phyloP scores from a whole-genome alignment of 2,888 invertebrate species.

The Platerodrilus igneus region DNA sequence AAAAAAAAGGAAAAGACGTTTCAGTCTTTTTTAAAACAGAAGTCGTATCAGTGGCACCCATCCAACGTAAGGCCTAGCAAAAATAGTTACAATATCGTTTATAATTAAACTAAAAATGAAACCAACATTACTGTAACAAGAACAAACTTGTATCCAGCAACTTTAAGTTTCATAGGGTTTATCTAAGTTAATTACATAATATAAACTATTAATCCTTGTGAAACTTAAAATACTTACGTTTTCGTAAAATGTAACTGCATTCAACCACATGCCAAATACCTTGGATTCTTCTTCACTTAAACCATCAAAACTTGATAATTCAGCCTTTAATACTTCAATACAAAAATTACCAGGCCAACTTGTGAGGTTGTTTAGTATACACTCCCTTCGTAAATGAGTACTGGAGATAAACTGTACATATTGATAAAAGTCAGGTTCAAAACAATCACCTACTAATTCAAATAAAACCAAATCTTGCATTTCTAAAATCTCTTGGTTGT shows the following conservation, averaged over 20 bases:
- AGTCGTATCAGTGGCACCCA: too few relatives aligned
- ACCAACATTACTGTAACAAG: constrained; percentile 8
- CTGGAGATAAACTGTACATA: constrained; percentile 54
- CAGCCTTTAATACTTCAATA: constrained; percentile 50
- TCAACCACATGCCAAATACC: constrained; percentile 54
- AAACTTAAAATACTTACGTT: constrained; percentile 51
- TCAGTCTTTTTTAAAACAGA: too few relatives aligned
- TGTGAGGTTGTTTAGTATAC: constrained; percentile 53
- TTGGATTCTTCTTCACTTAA: constrained; percentile 38
- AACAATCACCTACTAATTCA: constrained; percentile 54
- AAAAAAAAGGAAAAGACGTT: too few relatives aligned
- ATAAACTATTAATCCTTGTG: too few relatives aligned
- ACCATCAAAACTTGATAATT: constrained; percentile 50
- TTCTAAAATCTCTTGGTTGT: constrained; percentile 52
- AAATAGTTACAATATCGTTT: too few relatives aligned
- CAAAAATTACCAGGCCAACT: constrained; percentile 57
- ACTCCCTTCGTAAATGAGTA: constrained; percentile 50
- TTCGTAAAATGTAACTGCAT: constrained; percentile 61
- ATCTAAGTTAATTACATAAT: constrained; percentile 7
- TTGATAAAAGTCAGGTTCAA: constrained; percentile 50
- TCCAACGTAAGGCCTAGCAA: too few relatives aligned
- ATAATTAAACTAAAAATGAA: too few relatives aligned
- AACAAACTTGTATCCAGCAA: background rate
- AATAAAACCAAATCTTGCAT: constrained; percentile 58
- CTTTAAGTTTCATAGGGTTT: too few relatives aligned